These are phyloP conservation scores for Cryptoprocta ferox DNA, from an alignment of 2,797 vertebrate genomes.

Conservation along the genomic window DNA sequence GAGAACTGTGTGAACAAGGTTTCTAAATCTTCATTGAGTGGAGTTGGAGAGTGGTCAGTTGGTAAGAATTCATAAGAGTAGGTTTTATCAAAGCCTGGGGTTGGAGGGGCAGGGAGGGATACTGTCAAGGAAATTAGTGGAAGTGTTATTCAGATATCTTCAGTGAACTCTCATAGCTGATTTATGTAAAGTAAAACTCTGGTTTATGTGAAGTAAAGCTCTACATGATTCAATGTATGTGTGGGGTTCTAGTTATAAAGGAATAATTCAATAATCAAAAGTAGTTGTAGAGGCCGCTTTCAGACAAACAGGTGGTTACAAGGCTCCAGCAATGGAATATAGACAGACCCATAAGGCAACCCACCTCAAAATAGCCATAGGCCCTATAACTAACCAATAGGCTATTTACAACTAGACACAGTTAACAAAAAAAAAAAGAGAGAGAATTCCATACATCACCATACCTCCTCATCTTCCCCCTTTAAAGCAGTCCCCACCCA, in stretches of 20 bases:
- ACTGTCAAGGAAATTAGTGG: neutral
- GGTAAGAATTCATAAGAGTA: neutral
- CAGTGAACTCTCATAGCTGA: neutral
- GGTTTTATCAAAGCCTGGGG: neutral
- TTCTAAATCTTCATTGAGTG: neutral
- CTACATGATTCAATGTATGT: neutral
- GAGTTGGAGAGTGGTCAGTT: neutral
- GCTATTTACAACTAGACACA: too few relatives aligned
- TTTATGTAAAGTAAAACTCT: neutral
- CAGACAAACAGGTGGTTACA: too few relatives aligned
- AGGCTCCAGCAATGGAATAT: too few relatives aligned
- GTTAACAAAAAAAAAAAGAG: too few relatives aligned
- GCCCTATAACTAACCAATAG: too few relatives aligned
- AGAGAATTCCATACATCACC: too few relatives aligned
- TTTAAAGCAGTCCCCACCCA: too few relatives aligned
- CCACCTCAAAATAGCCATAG: too few relatives aligned
- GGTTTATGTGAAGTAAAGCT: neutral
- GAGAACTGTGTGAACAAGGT: neutral
- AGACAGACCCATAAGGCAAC: too few relatives aligned
- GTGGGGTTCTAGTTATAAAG: neutral
- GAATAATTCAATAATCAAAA: neutral
- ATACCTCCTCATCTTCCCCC: too few relatives aligned
- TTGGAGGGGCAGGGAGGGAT: neutral
- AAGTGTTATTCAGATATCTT: neutral
- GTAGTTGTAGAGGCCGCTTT: neutral